A percentile compares a stretch with the other conserved stretches of the same genome.
These are phyloP conservation scores for Euborellia annulipes DNA, from an alignment of 1,140 invertebrate genomes.

Conservation along the genomic window DNA sequence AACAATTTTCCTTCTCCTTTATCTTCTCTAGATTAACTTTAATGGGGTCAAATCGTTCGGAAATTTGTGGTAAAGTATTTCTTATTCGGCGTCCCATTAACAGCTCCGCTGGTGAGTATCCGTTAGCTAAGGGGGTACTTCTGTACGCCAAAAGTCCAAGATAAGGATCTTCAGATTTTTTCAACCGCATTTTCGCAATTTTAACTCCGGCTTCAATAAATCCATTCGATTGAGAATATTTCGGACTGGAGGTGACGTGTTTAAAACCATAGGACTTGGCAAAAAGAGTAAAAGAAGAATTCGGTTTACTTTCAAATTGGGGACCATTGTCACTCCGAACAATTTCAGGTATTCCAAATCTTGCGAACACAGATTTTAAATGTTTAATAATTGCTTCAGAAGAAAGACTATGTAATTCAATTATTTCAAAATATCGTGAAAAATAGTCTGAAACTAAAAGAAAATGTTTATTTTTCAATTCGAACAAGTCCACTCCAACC, in stretches of 20 bases:
- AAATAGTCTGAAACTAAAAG: not conserved
- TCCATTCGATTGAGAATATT: constrained; percentile 4
- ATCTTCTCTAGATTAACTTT: no score
- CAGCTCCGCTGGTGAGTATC: not conserved
- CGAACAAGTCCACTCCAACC: not conserved
- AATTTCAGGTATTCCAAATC: constrained; percentile 11
- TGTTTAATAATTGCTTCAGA: not conserved
- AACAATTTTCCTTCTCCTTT: no score
- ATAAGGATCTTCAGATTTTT: not conserved
- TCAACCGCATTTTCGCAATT: not conserved
- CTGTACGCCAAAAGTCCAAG: not conserved
- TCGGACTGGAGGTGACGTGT: constrained; percentile 5
- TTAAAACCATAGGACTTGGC: constrained; percentile 9
- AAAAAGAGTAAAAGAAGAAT: constrained; percentile 7
- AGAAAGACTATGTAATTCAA: not conserved
- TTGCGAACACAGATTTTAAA: constrained; percentile 10
- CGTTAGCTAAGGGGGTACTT: not conserved
- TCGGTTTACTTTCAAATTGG: constrained; percentile 6
- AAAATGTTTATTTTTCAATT: not conserved
- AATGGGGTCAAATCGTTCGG: not conserved
- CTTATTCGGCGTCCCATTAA: not conserved
- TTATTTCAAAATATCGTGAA: not conserved
- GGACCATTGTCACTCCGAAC: constrained; percentile 11
- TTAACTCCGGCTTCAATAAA: constrained; percentile 3
- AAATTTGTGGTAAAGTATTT: not conserved